Percentiles rank a stretch among this genome's conserved stretches.
Conservation (phyloP, 2,113 vertebrate species). For the Hydrochoerus hydrochaeris region DNA sequence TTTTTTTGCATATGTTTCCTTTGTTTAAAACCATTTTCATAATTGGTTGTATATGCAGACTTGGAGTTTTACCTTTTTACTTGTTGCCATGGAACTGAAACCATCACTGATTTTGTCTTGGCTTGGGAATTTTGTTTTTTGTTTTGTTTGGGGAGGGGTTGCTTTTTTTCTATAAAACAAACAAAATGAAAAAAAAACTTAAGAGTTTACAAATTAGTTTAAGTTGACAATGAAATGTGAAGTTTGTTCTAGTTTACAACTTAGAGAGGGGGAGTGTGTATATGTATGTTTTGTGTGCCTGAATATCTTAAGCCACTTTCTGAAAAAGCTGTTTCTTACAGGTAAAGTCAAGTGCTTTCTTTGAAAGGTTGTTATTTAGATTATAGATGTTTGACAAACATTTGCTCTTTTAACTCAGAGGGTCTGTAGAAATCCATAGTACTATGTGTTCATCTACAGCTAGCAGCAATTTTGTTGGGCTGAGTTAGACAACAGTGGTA, state of each 20-base stretch:
- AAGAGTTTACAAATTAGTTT: conserved; percentile 83
- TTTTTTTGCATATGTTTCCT: conserved; percentile 90
- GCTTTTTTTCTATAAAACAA: conserved; percentile 72
- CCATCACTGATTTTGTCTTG: conserved; percentile 83
- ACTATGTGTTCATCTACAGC: conserved; percentile 9
- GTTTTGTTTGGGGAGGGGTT: not conserved
- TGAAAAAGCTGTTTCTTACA: conserved; percentile 69
- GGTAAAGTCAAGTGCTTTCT: conserved; percentile 76
- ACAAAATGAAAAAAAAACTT: conserved; percentile 76
- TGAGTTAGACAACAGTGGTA: conserved; percentile 27
- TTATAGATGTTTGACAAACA: conserved; percentile 30
- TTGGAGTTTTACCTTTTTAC: conserved; percentile 87
- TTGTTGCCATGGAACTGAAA: conserved; percentile 86
- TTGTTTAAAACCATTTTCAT: conserved; percentile 87
- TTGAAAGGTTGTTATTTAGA: conserved; percentile 68
- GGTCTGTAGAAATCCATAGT: conserved; percentile 43
- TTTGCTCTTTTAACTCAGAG: conserved; percentile 30
- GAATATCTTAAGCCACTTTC: conserved; percentile 81
- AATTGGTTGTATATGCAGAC: conserved; percentile 87
- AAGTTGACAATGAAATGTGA: conserved; percentile 87
- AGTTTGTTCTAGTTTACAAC: conserved; percentile 88
- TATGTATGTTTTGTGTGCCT: conserved; percentile 82
- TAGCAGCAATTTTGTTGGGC: conserved; percentile 25
- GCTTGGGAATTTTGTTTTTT: conserved; percentile 75
- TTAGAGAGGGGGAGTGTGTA: conserved; percentile 73